phyloP scores from a whole-genome alignment of 35 echinoderm and acorn worm species.

The Eucidaris tribuloides region DNA sequence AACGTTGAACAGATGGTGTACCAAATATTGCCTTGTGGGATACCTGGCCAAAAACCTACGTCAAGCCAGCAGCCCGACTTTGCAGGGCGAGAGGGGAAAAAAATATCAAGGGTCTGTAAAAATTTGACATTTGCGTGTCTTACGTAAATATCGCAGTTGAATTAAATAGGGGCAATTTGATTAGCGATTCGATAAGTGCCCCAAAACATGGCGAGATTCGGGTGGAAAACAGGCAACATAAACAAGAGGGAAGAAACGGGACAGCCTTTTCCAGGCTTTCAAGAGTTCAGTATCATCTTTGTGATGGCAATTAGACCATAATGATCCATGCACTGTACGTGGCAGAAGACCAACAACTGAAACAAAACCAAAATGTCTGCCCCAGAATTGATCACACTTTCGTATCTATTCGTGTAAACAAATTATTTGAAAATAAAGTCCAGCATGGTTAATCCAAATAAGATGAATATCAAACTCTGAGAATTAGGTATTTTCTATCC shows the following conservation, averaged over 20 bases:
- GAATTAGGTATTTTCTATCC: too few relatives aligned
- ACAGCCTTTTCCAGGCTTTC: too few relatives aligned
- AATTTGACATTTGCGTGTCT: slow-evolving; percentile 36
- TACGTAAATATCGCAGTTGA: slow-evolving; percentile 34
- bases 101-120: slow-evolving; percentile 6
- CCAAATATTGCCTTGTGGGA: neutral
- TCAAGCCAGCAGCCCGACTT: neutral
- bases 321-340: too few relatives aligned
- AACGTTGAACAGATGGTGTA: neutral
- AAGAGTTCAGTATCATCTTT: too few relatives aligned
- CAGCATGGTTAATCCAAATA: too few relatives aligned
- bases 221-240: neutral
- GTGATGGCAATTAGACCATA: too few relatives aligned
- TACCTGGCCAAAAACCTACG: neutral
- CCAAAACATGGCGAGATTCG: slow-evolving; percentile 10
- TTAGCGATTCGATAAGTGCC: slow-evolving; percentile 30
- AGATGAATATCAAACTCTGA: too few relatives aligned
- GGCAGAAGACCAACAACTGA: too few relatives aligned
- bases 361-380: too few relatives aligned
- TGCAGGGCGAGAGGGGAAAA: neutral
- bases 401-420: too few relatives aligned
- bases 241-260: neutral
- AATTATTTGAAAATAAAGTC: too few relatives aligned
- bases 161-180: slow-evolving; percentile 41
- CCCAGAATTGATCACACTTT: too few relatives aligned